Conservation (phyloP, 2,888 invertebrate genomes). For the Cephus rjabovi region DNA sequence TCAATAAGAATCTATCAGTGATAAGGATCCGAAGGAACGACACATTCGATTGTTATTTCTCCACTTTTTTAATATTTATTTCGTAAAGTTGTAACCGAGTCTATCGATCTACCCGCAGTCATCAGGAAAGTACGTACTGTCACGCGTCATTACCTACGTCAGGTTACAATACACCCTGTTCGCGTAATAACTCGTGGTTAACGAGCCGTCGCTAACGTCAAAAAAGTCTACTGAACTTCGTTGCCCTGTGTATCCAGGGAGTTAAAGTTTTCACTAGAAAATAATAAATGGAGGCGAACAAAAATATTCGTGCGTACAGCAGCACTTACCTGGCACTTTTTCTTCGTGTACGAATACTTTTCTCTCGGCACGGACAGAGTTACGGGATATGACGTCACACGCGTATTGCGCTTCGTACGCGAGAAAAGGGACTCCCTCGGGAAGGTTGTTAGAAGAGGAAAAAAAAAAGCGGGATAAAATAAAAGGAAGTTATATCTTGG, state of each 20-base stretch:
- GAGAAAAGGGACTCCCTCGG: not conserved
- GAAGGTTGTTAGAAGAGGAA: not conserved
- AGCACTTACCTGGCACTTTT: not conserved
- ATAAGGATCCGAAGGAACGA: not conserved
- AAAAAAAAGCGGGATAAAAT: not conserved
- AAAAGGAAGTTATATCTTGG: not conserved
- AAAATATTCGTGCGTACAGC: not conserved
- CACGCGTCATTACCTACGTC: not conserved
- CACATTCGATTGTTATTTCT: not conserved
- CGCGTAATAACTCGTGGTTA: constrained; percentile 22
- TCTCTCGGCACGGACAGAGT: not conserved
- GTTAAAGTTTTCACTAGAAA: not conserved
- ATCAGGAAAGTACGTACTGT: not conserved
- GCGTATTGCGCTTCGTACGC: not conserved
- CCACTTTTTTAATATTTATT: not conserved
- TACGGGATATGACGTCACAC: not conserved
- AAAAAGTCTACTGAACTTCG: constrained; percentile 1
- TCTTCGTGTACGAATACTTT: not conserved
- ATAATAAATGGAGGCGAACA: not conserved
- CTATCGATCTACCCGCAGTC: not conserved
- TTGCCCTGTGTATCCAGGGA: not conserved
- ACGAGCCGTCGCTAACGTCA: constrained; percentile 15
- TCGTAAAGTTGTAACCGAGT: not conserved
- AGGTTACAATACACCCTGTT: not conserved
- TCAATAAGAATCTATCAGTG: not conserved